phyloP scores from a whole-genome alignment of 2,888 invertebrate species.

The Drosophila flavopinicola region DNA sequence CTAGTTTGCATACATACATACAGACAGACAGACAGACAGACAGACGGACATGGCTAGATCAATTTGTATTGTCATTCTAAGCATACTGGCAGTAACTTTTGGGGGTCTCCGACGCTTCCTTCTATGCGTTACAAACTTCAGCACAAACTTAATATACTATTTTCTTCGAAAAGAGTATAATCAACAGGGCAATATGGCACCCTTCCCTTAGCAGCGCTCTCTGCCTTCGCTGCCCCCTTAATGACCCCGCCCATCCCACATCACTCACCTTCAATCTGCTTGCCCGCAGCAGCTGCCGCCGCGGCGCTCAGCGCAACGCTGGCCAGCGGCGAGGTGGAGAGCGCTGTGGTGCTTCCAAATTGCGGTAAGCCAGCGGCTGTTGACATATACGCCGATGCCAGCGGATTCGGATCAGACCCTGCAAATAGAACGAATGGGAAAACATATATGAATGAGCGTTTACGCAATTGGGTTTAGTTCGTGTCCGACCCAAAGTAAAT shows the following conservation, averaged over 20 bases:
- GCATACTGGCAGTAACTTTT: too few species aligned
- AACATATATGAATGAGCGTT: not conserved
- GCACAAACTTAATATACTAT: too few species aligned
- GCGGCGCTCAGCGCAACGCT: conserved; percentile 89
- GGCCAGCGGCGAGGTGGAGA: conserved; percentile 87
- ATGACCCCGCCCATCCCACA: not conserved
- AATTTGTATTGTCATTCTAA: too few species aligned
- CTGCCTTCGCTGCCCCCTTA: not conserved
- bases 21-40: too few species aligned
- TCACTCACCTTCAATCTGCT: conserved; percentile 94
- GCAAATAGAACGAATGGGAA: conserved; percentile 11
- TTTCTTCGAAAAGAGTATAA: too few species aligned
- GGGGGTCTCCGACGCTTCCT: too few species aligned
- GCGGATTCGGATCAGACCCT: conserved; percentile 85
- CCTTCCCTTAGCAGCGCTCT: too few species aligned
- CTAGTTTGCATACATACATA: too few species aligned
- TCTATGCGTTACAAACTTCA: too few species aligned
- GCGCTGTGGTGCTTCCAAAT: conserved; percentile 86
- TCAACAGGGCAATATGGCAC: too few species aligned
- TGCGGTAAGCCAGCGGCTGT: conserved; percentile 85
- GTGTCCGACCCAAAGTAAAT: conserved; percentile 34
- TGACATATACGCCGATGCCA: conserved; percentile 87
- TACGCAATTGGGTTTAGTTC: conserved; percentile 19
- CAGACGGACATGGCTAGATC: too few species aligned
- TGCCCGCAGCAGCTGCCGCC: conserved; percentile 92